phyloP scores from a whole-genome alignment of 2,888 invertebrate genomes.

The Eubasilissa splendida region DNA sequence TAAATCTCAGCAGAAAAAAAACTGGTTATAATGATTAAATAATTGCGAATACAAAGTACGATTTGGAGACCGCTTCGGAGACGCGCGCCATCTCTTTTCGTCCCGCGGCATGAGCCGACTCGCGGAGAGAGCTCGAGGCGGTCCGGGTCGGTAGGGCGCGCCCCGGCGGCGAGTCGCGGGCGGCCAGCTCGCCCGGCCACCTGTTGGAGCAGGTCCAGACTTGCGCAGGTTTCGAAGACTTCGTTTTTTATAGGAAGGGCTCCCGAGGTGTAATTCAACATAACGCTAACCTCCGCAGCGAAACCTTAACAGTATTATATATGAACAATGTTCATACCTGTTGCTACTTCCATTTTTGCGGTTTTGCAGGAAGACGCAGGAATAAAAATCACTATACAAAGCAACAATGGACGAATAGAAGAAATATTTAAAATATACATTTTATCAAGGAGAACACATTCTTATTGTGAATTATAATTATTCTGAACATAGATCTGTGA shows the following conservation, averaged over 20 bases:
- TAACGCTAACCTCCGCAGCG: too few relatives aligned
- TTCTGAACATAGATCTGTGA: too few relatives aligned
- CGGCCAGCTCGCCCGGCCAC: background rate
- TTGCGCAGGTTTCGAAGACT: conserved; percentile 4
- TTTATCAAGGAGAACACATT: too few relatives aligned
- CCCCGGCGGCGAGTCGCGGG: background rate
- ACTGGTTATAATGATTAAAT: background rate
- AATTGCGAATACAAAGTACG: background rate
- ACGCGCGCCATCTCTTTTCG: background rate
- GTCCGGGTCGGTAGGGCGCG: background rate
- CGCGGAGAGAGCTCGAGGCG: background rate
- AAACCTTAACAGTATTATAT: too few relatives aligned
- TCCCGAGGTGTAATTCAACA: background rate
- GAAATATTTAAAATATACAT: too few relatives aligned
- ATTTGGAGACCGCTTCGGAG: background rate
- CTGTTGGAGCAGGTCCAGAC: conserved; percentile 16
- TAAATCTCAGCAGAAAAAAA: too few relatives aligned
- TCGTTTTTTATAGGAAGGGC: conserved; percentile 10
- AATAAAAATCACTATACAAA: too few relatives aligned
- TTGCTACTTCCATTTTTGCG: too few relatives aligned
- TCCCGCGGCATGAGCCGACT: background rate
- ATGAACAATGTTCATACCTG: too few relatives aligned
- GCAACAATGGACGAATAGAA: too few relatives aligned
- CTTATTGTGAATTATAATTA: too few relatives aligned
- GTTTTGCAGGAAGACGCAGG: too few relatives aligned